Evolutionary conservation across 2,113 vertebrate species (phyloP), one percentile per base, ranked within the genome.

Genomic region (Gallinago media): DNA sequence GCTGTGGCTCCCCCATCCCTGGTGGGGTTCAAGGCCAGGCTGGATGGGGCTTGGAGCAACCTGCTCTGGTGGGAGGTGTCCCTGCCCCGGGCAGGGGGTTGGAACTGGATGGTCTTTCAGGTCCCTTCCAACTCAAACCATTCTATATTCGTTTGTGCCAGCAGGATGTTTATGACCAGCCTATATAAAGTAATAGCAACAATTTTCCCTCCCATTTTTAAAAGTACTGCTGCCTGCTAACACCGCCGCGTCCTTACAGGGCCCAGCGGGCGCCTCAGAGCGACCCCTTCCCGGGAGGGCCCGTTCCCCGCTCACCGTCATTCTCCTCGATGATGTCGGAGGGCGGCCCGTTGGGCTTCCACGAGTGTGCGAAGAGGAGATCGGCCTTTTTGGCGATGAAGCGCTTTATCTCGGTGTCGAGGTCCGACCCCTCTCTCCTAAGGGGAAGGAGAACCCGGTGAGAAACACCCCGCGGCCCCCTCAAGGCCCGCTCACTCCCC

Each of bases 341-440:
- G 55, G 98, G 22, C 2, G 96, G 62, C 61, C 96, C n/a, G 65
- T 97, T 73, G 81, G 99, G 98, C 32, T 98, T 99, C 99, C 99
- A 99, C 8, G 98, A 96, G 40, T 98, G 97, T 11, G 98, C 98
- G 92, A 99, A 99, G 4, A 99, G 98, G 26, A 99, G 98, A 91
- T 99, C 99, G 0, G 99, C 99, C 85, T 99, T 99, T 86, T 99
- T 99, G 54, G 99, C 99, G 65, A 99, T 99, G 83, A 99, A 99
- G 65, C 99, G 99, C 92, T 99, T 99, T 75, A 99, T 98, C 75
- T 99, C 98, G 55, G 96, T 94, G 87, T 97, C 98, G 38, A 97
- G 76, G 73, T 97, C 81, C 52, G 96, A 94, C 68, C 94, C 98
- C 89, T 98, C 98, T 71, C 98, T 98, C 94, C 98, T 99, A 82